Percentiles rank a stretch among this genome's conserved stretches.
Evolutionary conservation across 2,797 vertebrate species (phyloP).

Genomic region (Bucorvus abyssinicus): DNA sequence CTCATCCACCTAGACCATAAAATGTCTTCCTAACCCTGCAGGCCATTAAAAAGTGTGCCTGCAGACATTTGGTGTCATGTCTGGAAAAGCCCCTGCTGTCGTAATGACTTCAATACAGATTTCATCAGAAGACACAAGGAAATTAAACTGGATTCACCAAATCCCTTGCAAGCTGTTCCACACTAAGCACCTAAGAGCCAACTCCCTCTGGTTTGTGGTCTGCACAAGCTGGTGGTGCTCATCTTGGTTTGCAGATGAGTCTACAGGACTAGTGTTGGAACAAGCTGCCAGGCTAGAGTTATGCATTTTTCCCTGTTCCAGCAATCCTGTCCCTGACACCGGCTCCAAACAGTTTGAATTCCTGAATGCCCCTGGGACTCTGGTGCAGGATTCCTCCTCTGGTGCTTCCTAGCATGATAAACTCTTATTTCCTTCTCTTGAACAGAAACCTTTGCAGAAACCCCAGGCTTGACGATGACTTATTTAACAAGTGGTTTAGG

Average conservation of each 20-base stretch:
- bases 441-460: not conserved
- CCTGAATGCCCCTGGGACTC: not conserved
- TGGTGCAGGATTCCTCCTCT: not conserved
- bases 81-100: not conserved
- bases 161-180: not conserved
- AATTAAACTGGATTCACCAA: not conserved
- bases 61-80: constrained; percentile 23
- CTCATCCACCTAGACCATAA: constrained; percentile 10
- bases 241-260: not conserved
- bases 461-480: not conserved
- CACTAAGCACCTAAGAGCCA: not conserved
- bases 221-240: not conserved
- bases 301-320: not conserved
- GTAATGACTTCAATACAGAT: not conserved
- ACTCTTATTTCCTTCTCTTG: not conserved
- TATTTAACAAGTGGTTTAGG: not conserved
- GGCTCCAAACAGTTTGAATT: not conserved
- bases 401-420: not conserved
- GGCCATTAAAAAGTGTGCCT: constrained; percentile 5
- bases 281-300: not conserved
- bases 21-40: constrained; percentile 28
- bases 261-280: not conserved
- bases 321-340: not conserved
- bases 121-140: not conserved
- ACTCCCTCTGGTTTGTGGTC: not conserved